phyloP scores from a whole-genome alignment of 2,113 vertebrate genomes.

The Turnix velox region DNA sequence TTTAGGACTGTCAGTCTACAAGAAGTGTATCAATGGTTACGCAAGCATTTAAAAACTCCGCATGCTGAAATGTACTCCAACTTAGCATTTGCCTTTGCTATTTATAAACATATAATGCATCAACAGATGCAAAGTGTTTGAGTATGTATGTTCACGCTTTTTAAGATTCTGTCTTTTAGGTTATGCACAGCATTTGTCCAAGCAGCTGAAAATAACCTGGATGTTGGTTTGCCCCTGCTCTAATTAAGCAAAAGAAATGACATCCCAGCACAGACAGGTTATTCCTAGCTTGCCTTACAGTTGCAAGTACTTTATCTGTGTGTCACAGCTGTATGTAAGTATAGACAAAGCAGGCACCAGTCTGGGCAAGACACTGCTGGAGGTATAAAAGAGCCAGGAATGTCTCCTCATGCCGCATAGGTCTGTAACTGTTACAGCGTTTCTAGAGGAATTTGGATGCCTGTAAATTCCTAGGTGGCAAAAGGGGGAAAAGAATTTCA shows the following conservation, averaged over 20 bases:
- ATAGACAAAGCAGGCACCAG: neutral
- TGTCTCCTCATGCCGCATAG: neutral
- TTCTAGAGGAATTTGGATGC: neutral
- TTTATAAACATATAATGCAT: neutral
- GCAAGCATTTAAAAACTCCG: neutral
- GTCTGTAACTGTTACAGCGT: neutral
- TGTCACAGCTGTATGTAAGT: neutral
- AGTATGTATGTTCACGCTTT: neutral
- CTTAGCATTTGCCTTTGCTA: neutral
- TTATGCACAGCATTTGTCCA: neutral
- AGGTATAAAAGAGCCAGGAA: neutral
- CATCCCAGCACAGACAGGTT: neutral
- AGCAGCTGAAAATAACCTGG: neutral
- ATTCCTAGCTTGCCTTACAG: neutral
- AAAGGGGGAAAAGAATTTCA: neutral
- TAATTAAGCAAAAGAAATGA: conserved; percentile 11
- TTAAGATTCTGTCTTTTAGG: neutral
- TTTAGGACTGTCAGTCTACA: neutral
- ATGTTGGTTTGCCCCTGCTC: neutral
- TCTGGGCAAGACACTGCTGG: neutral
- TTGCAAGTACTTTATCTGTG: neutral
- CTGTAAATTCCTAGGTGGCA: accelerated
- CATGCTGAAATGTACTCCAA: neutral
- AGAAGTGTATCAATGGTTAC: neutral
- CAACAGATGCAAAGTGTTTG: neutral